Conservation (phyloP, 2,113 vertebrate genomes). For the Ochotona princeps region DNA sequence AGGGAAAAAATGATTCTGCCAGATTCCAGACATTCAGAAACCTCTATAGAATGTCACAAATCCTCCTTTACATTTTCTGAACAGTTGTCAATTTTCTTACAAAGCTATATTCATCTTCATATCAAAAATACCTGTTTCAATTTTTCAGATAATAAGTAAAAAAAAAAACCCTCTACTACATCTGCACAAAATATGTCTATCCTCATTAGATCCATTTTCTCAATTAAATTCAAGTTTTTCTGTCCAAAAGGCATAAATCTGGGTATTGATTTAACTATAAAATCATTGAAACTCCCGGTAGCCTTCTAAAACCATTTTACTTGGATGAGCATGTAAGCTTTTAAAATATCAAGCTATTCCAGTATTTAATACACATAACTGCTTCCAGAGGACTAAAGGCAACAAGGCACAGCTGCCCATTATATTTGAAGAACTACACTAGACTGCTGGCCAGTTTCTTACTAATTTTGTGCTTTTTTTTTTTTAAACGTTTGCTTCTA, state of each 20-base stretch:
- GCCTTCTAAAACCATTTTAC: constrained; percentile 89
- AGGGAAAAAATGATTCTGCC: constrained; percentile 44
- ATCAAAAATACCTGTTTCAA: constrained; percentile 75
- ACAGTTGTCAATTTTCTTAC: constrained; percentile 69
- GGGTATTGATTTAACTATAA: constrained; percentile 88
- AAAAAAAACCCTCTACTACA: constrained; percentile 63
- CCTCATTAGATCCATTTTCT: constrained; percentile 89
- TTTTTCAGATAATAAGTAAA: constrained; percentile 74
- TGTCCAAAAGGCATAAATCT: constrained; percentile 89
- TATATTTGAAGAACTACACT: constrained; percentile 79
- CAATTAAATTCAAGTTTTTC: constrained; percentile 89
- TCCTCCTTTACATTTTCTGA: constrained; percentile 61
- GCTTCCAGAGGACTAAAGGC: constrained; percentile 86
- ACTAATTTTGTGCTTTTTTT: constrained; percentile 65
- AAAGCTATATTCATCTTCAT: constrained; percentile 69
- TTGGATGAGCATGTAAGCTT: constrained; percentile 88
- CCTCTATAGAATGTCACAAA: constrained; percentile 41
- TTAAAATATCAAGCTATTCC: constrained; percentile 90
- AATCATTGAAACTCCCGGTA: constrained; percentile 88
- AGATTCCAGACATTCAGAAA: constrained; percentile 61
- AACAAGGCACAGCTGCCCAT: constrained; percentile 84
- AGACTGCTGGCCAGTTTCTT: constrained; percentile 74
- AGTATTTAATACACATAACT: constrained; percentile 89
- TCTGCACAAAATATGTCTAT: constrained; percentile 86
- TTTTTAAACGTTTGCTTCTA: constrained; percentile 83